Percentiles rank a stretch among this genome's conserved stretches.
Evolutionary conservation across 2,888 invertebrate species (phyloP).

Genomic region (Xestia rhomboidea): DNA sequence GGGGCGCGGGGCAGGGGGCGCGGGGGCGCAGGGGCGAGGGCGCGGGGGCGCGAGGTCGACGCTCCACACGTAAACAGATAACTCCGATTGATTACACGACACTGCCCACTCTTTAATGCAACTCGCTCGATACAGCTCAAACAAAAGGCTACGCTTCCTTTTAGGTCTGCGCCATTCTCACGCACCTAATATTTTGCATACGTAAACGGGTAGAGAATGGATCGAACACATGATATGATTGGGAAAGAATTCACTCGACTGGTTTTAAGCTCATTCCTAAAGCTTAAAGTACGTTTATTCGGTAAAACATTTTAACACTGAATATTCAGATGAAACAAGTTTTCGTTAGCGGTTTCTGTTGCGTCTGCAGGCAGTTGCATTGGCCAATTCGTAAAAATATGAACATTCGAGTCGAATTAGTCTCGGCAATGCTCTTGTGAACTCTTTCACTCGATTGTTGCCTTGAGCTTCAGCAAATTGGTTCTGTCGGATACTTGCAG

Average conservation of each 20-base stretch:
- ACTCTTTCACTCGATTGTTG: background rate
- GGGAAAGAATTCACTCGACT: background rate
- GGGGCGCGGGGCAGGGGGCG: conserved; percentile 46
- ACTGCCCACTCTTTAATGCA: conserved; percentile 75
- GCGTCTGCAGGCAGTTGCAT: background rate
- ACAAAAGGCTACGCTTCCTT: conserved; percentile 64
- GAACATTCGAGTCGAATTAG: conserved; percentile 1
- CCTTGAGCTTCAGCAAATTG: background rate
- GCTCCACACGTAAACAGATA: conserved; percentile 85
- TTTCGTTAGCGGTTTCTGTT: conserved; percentile 5
- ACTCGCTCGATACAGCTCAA: conserved; percentile 57
- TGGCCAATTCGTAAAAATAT: conserved; percentile 24
- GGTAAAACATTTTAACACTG: background rate
- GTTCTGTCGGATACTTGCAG: background rate
- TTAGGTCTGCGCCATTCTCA: conserved; percentile 40
- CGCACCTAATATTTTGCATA: conserved; percentile 23
- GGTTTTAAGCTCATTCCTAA: background rate
- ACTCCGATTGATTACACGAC: conserved; percentile 83
- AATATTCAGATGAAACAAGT: conserved; percentile 20
- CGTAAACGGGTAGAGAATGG: conserved; percentile 1
- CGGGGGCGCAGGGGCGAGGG: conserved; percentile 49
- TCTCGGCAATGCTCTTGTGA: background rate
- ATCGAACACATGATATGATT: background rate
- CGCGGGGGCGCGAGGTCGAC: conserved; percentile 77
- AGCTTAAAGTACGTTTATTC: background rate